A percentile compares a stretch with the other conserved stretches of the same genome.
Evolutionary conservation across 2,113 vertebrate genomes (phyloP).

Genomic region (Calypte anna): DNA sequence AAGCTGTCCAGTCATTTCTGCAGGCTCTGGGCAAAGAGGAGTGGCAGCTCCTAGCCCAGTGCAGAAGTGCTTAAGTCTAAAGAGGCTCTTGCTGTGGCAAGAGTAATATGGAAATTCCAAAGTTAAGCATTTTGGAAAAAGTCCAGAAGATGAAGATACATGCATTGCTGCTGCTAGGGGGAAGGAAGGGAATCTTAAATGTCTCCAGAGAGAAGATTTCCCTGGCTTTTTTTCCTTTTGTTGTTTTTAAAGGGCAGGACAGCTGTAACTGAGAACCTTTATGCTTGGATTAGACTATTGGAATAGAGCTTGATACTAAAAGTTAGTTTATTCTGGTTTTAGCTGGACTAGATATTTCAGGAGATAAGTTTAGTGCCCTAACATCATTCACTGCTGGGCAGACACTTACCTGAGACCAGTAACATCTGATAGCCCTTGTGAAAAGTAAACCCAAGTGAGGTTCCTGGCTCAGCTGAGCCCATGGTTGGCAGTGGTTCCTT

Average conservation of each 20-base stretch:
- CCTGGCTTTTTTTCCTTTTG: not conserved
- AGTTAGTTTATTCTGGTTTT: not conserved
- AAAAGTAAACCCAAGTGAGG: not conserved
- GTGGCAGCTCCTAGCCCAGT: not conserved
- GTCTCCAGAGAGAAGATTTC: conserved; percentile 24
- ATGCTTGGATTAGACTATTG: not conserved
- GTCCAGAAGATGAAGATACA: conserved; percentile 53
- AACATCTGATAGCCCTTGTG: not conserved
- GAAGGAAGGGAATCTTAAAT: conserved; percentile 36
- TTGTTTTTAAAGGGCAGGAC: conserved; percentile 1
- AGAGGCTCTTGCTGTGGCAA: conserved; percentile 61
- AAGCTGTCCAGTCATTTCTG: conserved; percentile 53
- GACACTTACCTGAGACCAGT: not conserved
- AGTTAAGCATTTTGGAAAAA: conserved; percentile 57
- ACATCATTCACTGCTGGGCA: not conserved
- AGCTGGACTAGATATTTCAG: not conserved
- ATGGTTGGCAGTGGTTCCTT: not conserved
- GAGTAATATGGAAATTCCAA: conserved; percentile 48
- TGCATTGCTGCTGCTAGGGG: conserved; percentile 39
- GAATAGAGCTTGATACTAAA: not conserved
- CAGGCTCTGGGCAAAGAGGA: conserved; percentile 49
- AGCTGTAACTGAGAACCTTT: not conserved
- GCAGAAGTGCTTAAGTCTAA: not conserved
- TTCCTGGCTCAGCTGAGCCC: not conserved
- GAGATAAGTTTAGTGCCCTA: not conserved